These are phyloP conservation scores for Rostratula benghalensis DNA, from an alignment of 2,113 vertebrate species.

Conservation along the genomic window DNA sequence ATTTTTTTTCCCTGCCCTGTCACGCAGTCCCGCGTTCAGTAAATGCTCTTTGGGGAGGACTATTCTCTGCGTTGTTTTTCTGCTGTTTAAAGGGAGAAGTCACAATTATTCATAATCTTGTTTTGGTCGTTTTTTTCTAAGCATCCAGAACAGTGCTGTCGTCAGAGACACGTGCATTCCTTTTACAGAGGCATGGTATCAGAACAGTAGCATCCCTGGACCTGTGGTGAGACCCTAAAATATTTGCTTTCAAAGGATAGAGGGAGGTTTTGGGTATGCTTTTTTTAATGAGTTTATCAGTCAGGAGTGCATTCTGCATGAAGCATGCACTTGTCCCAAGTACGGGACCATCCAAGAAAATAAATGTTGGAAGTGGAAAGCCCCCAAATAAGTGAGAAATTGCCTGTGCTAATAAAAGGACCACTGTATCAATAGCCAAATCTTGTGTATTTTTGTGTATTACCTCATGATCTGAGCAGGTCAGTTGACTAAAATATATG, in stretches of 20 bases:
- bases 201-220: not conserved
- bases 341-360: not conserved
- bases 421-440: not conserved
- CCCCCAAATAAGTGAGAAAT: not conserved
- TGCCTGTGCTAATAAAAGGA: not conserved
- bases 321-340: not conserved
- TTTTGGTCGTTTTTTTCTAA: not conserved
- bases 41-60: not conserved
- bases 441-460: not conserved
- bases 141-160: not conserved
- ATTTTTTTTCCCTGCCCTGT: not conserved
- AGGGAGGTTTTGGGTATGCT: not conserved
- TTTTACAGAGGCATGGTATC: not conserved
- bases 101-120: not conserved
- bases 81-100: not conserved
- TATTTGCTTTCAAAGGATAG: not conserved
- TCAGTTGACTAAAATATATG: not conserved
- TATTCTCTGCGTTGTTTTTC: not conserved
- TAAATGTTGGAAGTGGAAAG: not conserved
- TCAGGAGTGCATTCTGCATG: not conserved
- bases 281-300: not conserved
- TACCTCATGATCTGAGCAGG: not conserved
- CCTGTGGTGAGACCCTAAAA: not conserved
- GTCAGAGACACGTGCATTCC: not conserved
- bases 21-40: not conserved